Evolutionary conservation across 2,888 invertebrate species (phyloP).

Genomic region (Fragum fragum): DNA sequence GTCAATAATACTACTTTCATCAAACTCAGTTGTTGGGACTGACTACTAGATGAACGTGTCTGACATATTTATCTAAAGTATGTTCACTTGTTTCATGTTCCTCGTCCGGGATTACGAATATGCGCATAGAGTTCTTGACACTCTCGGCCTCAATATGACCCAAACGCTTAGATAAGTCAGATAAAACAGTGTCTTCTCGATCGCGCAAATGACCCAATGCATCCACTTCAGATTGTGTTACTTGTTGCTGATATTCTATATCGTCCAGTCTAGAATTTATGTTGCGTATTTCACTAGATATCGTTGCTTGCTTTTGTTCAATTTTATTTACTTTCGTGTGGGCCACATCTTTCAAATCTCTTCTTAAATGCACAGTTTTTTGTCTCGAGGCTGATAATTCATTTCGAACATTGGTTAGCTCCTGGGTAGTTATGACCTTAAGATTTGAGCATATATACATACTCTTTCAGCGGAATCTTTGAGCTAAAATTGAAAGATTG

Average conservation of each 20-base stretch:
- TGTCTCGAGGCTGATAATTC: neutral
- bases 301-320: neutral
- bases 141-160: neutral
- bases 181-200: neutral
- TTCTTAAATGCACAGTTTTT: neutral
- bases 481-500: too few species aligned
- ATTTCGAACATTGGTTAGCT: neutral
- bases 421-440: neutral
- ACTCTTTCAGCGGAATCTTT: neutral
- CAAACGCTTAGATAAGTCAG: neutral
- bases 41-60: neutral
- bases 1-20: neutral
- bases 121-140: neutral
- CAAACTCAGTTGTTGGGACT: neutral
- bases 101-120: neutral
- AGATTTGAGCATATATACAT: neutral
- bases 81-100: neutral
- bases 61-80: neutral
- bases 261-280: neutral
- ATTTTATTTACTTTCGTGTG: neutral
- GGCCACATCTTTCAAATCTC: neutral
- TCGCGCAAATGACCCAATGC: neutral
- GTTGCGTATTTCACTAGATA: neutral
- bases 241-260: neutral
- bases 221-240: neutral